A percentile compares a stretch with the other conserved stretches of the same genome.
phyloP scores from a whole-genome alignment of 2,888 invertebrate genomes.

The Limnephilus auricula region DNA sequence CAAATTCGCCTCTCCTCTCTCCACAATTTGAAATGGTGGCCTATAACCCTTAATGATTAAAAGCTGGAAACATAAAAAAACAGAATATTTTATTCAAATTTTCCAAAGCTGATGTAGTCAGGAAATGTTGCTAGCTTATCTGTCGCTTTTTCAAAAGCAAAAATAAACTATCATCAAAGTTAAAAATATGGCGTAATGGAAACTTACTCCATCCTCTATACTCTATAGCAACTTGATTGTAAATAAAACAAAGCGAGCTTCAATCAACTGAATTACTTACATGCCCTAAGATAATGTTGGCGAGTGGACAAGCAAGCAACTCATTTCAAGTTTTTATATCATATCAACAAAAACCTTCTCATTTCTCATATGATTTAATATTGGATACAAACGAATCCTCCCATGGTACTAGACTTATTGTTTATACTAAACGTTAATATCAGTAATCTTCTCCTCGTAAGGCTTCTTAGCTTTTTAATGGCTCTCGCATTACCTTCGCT shows the following conservation, averaged over 20 bases:
- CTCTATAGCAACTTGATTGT: too few species aligned
- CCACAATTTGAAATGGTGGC: too few species aligned
- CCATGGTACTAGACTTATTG: neutral
- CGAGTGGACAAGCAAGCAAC: neutral
- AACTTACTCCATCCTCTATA: too few species aligned
- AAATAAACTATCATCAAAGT: neutral
- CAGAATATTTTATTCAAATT: neutral
- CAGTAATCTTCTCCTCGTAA: neutral
- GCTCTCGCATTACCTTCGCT: neutral
- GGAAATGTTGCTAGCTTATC: neutral
- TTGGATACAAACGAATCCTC: neutral
- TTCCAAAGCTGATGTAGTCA: neutral
- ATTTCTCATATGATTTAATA: neutral
- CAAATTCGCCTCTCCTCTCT: too few species aligned
- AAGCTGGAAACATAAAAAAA: too few species aligned
- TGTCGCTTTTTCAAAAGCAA: neutral
- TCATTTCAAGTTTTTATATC: neutral
- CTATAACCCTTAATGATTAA: too few species aligned
- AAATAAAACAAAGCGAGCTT: too few species aligned
- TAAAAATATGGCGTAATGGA: too few species aligned
- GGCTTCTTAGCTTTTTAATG: constrained; percentile 2
- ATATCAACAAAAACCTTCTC: neutral
- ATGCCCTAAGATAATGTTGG: neutral
- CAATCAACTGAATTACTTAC: too few species aligned
- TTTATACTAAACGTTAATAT: neutral